A percentile compares a stretch with the other conserved stretches of the same genome.
phyloP scores from a whole-genome alignment of 2,888 invertebrate species.

The Masnerella sp. region DNA sequence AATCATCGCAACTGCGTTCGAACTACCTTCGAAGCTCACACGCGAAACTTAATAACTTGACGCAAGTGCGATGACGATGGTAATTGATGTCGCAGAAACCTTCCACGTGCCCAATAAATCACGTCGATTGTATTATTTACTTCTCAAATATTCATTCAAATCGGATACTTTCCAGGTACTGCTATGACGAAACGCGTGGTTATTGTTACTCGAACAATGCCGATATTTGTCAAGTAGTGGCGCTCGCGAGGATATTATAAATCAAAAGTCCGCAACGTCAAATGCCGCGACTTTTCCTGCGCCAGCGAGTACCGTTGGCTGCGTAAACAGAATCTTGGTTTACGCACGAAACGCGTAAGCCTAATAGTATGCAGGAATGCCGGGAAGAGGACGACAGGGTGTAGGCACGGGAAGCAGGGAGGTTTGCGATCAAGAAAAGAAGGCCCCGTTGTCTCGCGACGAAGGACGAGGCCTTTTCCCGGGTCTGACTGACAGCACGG shows the following conservation, averaged over 20 bases:
- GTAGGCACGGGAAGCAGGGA: conserved; percentile 69
- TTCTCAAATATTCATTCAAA: conserved; percentile 49
- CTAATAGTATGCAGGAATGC: conserved; percentile 77
- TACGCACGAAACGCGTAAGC: conserved; percentile 71
- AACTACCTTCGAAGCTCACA: no score
- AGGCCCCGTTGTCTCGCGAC: conserved; percentile 43
- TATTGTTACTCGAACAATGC: conserved; percentile 40
- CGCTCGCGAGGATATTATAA: conserved; percentile 20
- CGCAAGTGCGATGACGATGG: conserved; percentile 14
- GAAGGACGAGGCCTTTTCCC: conserved; percentile 63
- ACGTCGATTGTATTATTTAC: conserved; percentile 21
- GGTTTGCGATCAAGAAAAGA: conserved; percentile 67
- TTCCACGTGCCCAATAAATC: conserved; percentile 37
- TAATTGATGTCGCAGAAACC: conserved; percentile 25
- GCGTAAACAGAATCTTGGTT: conserved; percentile 54
- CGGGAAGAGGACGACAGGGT: conserved; percentile 70
- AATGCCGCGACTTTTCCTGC: conserved; percentile 28
- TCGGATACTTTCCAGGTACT: conserved; percentile 41
- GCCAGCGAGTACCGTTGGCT: background rate
- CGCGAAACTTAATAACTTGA: no score
- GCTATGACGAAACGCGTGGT: conserved; percentile 36
- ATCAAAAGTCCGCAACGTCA: conserved; percentile 34
- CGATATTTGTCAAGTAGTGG: conserved; percentile 32
- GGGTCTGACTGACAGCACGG: conserved; percentile 74
- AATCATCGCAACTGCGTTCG: no score